Base-by-base conservation (phyloP, 2,888 invertebrate species). In the Pyrocoelia pectoralis region DNA sequence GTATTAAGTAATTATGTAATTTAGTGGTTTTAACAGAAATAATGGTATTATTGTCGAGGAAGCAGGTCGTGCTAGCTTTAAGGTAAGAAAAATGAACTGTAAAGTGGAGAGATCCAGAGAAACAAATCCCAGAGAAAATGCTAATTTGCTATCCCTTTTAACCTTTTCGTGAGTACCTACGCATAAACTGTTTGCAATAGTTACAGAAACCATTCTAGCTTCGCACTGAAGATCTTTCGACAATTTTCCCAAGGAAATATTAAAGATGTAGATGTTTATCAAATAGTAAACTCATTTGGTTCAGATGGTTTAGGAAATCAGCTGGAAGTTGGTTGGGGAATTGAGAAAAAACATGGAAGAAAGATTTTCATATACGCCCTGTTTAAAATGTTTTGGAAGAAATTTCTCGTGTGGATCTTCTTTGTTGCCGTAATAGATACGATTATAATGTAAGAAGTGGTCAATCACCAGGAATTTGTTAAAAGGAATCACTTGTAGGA, bases 181-280 rank as follows among this genome's bases (percentile, higher is more conserved):
- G 41, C 4, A 0, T 12, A n/a, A 19, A n/a, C 2, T 28, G 28
- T 6, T n/a, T n/a, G 3, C 28, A 8, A 50, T 19, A 1, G n/a
- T 28, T 29, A 24, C 9, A 12, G n/a, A 2, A 24, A 50, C 33
- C 33, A 33, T 50, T 28, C 13, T 28, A 91, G 91, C 76, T 91
- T 89, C 87, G 84, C 89, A 0, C 79, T 88, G 55, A 86, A 87
- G 67, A 85, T 87, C 4, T 90, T 91, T 73, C 85, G 85, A 76
- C 83, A 86, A 61, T 91, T 90, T 3, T 86, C 85, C 67, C 85
- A 81, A 59, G 83, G 87, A 18, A 89, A 89, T 69, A 83, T 91
- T 43, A 85, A 86, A 72, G 84, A 86, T 43, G 82, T 84, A 46
- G 88, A 89, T 72, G 76, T 89, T 12, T 88, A 49, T 10, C 17